A percentile compares a stretch with the other conserved stretches of the same genome.
Conservation (phyloP, 2,113 vertebrate genomes). For the Apeltes quadracus region DNA sequence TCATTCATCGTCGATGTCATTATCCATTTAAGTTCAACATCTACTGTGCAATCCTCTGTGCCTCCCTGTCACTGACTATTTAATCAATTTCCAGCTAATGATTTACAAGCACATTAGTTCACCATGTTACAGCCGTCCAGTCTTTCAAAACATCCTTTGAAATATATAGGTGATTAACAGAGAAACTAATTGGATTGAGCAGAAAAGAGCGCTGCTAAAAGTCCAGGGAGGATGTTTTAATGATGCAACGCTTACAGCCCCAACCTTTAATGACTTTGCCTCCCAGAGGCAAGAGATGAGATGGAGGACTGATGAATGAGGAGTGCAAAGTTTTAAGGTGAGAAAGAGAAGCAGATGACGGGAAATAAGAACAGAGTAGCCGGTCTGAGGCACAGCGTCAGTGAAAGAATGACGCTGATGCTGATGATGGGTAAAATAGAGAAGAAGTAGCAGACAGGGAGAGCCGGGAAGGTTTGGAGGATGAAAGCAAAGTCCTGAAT, state of each 20-base stretch:
- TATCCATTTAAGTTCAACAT: slow-evolving; percentile 30
- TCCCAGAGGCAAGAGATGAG: slow-evolving; percentile 22
- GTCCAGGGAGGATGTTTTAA: slow-evolving; percentile 43
- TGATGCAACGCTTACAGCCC: slow-evolving; percentile 44
- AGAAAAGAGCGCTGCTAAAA: slow-evolving; percentile 42
- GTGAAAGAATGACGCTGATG: slow-evolving; percentile 1
- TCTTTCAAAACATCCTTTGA: slow-evolving; percentile 28
- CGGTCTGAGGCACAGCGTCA: background rate
- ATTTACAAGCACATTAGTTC: slow-evolving; percentile 46
- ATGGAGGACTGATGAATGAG: background rate
- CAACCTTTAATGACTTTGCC: slow-evolving; percentile 45
- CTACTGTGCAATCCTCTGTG: slow-evolving; percentile 27
- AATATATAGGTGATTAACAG: slow-evolving; percentile 49
- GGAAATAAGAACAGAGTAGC: background rate
- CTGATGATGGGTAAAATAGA: slow-evolving; percentile 9
- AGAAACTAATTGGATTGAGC: slow-evolving; percentile 51
- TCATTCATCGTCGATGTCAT: slow-evolving; percentile 19
- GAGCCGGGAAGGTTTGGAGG: slow-evolving; percentile 15
- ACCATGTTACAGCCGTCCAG: slow-evolving; percentile 19
- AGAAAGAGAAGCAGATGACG: background rate
- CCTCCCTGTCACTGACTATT: slow-evolving; percentile 32
- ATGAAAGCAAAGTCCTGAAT: slow-evolving; percentile 24
- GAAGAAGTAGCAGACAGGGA: slow-evolving; percentile 1
- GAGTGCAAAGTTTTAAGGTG: slow-evolving; percentile 7
- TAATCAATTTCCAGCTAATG: slow-evolving; percentile 39